Percentiles rank a stretch among this genome's conserved stretches.
Evolutionary conservation across 2,888 invertebrate species (phyloP).

Genomic region (Tiliacea aurago): DNA sequence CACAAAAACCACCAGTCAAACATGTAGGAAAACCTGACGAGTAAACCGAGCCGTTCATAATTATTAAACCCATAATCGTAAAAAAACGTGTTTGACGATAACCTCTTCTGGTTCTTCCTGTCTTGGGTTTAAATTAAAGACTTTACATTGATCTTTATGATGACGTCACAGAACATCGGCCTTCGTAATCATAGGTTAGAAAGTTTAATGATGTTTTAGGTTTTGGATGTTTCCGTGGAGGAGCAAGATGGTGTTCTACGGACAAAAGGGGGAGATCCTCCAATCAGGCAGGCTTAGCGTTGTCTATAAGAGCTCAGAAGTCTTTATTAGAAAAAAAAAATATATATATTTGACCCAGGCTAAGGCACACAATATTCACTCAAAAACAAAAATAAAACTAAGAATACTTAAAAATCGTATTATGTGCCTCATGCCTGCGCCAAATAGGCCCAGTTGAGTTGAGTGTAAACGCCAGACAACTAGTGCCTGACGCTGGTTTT

Average conservation of each 20-base stretch:
- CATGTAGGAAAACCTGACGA: slow-evolving; percentile 25
- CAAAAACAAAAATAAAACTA: too few species aligned
- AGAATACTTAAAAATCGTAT: too few species aligned
- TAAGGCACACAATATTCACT: too few species aligned
- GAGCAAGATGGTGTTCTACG: background rate
- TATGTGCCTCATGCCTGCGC: too few species aligned
- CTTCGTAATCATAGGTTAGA: slow-evolving; percentile 14
- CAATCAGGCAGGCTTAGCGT: background rate
- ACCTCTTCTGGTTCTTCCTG: too few species aligned
- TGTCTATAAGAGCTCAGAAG: background rate
- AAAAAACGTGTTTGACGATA: slow-evolving; percentile 29
- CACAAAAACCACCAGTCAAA: slow-evolving; percentile 6
- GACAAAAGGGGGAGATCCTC: background rate
- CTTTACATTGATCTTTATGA: slow-evolving; percentile 39
- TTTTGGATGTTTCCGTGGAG: background rate
- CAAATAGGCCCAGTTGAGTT: too few species aligned
- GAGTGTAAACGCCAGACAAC: too few species aligned
- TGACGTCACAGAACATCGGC: slow-evolving; percentile 6
- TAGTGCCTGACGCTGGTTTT: too few species aligned
- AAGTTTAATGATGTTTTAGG: background rate
- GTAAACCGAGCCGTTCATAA: background rate
- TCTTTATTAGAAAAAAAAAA: background rate
- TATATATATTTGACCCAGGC: too few species aligned
- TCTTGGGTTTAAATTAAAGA: slow-evolving; percentile 22
- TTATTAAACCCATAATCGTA: background rate